Evolutionary conservation across 2,888 invertebrate genomes (phyloP), one percentile per base, ranked within the genome.

Genomic region (Pimpla rufipes): DNA sequence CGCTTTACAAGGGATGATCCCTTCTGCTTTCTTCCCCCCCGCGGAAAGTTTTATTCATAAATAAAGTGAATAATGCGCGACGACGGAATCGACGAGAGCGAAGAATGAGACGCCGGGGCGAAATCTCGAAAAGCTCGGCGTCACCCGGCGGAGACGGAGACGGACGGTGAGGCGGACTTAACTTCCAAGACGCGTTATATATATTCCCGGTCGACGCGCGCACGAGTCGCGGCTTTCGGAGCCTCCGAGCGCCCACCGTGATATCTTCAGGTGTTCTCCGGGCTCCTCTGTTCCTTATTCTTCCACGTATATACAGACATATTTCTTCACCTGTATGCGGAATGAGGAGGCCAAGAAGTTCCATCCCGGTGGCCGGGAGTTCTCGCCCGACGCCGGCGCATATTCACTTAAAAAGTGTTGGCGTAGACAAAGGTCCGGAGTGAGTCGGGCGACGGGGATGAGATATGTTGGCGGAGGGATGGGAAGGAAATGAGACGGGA

Each of bases 391-490:
- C 73, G 75, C 64, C 70, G 71, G 84, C n/a, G n/a, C 87, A 87
- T 85, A 86, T 86, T 87, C 86, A 80, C 83, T 85, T 79, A 84
- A 80, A 81, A 86, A 86, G 80, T 84, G 83, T 79, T 75, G 78
- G 83, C 79, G 79, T 62, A 81, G 83, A 80, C 80, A 83, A 77
- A 83, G 80, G 80, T 77, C 64, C 77, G 67, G 79, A 81, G 79
- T 73, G 57, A 80, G 52, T 50, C 52, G 66, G 35, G 64, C 40
- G 62, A 64, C 57, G n/a, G 45, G 55, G 37, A 35, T 45, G 45
- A 47, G 64, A 59, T 76, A 81, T 62, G 70, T 76, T 55, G 55
- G 21, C 11, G 62, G 66, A 55, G 23, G 2, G 42, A 37, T 18
- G 62, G 35, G 47, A 68, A 67, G 74, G 62, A 84, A 81, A 78